These are phyloP conservation scores for Malaclemys terrapin DNA, from an alignment of 2,113 vertebrate species.

Conservation along the genomic window DNA sequence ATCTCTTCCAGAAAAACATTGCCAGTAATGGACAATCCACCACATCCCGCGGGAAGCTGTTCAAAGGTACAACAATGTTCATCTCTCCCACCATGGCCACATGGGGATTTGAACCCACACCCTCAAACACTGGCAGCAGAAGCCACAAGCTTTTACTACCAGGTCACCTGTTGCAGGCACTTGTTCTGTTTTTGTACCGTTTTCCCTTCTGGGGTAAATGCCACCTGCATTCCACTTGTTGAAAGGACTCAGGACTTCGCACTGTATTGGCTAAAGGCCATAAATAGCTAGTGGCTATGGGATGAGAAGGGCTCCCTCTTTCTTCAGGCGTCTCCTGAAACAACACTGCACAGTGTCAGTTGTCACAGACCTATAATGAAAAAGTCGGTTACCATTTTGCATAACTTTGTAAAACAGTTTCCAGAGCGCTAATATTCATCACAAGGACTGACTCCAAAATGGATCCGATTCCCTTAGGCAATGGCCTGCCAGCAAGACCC, in stretches of 20 bases:
- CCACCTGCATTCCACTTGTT: background rate
- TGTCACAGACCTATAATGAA: background rate
- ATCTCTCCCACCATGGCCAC: background rate
- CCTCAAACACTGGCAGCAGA: background rate
- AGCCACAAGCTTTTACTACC: background rate
- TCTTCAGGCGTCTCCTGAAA: background rate
- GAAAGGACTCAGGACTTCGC: fast-evolving
- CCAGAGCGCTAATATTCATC: background rate
- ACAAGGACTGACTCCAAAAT: fast-evolving
- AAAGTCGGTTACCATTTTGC: background rate
- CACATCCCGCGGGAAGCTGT: background rate
- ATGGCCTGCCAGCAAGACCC: fast-evolving
- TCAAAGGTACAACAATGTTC: background rate
- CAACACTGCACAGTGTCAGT: fast-evolving
- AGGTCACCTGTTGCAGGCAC: fast-evolving
- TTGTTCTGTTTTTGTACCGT: background rate
- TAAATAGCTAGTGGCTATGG: background rate
- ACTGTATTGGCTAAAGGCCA: background rate
- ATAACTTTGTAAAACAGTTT: fast-evolving
- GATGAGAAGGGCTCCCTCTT: background rate
- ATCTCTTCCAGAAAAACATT: background rate
- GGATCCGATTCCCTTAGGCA: background rate
- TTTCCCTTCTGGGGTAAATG: background rate
- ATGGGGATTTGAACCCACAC: too few relatives aligned
- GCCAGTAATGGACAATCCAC: background rate